Base-by-base conservation (phyloP, 2,113 vertebrate species). In the Syngnathus floridae region DNA sequence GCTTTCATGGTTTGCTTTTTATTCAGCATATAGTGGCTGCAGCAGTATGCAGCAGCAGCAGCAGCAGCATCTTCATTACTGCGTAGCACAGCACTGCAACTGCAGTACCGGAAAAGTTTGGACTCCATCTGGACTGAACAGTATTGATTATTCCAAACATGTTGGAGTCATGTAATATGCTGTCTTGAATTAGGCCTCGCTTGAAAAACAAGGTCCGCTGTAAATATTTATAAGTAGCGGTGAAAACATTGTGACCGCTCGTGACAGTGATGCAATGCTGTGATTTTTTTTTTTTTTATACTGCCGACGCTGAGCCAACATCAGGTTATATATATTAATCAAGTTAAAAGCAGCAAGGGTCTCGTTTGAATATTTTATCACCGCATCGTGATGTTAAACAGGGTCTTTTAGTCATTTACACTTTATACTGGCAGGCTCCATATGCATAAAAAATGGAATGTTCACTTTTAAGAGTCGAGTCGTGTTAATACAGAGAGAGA, bases 1-100 rank as follows among this genome's bases (percentile, higher is more conserved):
- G 64, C 56, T 77, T 74, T 84, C 80, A 84, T 80, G 73, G 77
- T 79, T 82, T 82, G 13, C 63, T 64, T 31, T 75, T 83, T 76
- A 84, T 87, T 85, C 75, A 57, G 70, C 55, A 72, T 74, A 26
- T 37, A 55, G 58, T 40, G 54, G 60, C 36, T 40, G 19, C 64
- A 62, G 63, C 54, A 36, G 21, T 16, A 5, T 21, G 36, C 71
- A 61, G 65, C 58, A 45, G 38, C 26, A 61, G 65, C 58, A 45
- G 38, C 26, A 31, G 22, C 22, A 22, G 22, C 22, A 31, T 31
- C 36, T 61, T 61, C 40, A 14, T n/a, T 43, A 2, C 58, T 41
- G 37, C 2, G 21, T n/a, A 12, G 16, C 7, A 37, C 58, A 13
- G 37, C 58, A 57, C 55, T 16, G 10, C 14, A 41, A 13, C 58